Evolutionary conservation across 2,113 vertebrate genomes (phyloP), one percentile per base, ranked within the genome.

Genomic region (Euleptes europaea): DNA sequence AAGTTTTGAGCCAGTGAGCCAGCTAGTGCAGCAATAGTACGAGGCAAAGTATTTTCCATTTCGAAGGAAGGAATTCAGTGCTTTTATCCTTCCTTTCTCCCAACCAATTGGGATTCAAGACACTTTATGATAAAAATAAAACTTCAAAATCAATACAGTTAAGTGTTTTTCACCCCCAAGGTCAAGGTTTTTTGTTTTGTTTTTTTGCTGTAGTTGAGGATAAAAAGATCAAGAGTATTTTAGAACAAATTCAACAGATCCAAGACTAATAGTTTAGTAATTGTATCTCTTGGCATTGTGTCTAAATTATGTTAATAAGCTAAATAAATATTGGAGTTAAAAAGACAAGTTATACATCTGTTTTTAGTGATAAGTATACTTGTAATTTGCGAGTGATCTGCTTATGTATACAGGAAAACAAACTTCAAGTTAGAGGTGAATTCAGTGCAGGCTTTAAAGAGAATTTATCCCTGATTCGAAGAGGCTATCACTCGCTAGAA

Each of bases 351-450:
- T 86, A 72, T 83, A 72, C 33, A 0, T 0, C 66, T 31, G 6
- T 35, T 77, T 2, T 31, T 69, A 3, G 19, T 77, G 78, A 10
- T 35, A 15, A 7, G 82, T 44, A 80, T 83, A 84, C 23, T 1
- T 33, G 33, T 40, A 51, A 2, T 26, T 4, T 1, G 82, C n/a
- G n/a, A n/a, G n/a, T n/a, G n/a, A n/a, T n/a, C n/a, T 31, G 78
- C 1, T 60, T 17, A 2, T 76, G 40, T 78, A 42, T 7, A 78
- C 33, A 87, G 83, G 54, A 12, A 84, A 85, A 89, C 73, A 0
- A 9, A 81, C 21, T 76, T 26, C n/a, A 83, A 80, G 71, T 82
- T 28, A 86, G 42, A 86, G 21, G 35, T 19, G 60, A 67, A 84
- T 88, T 87, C 65, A 88, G 5, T n/a, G 26, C 65, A 51, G 15